These are phyloP conservation scores for Ceryle rudis DNA, from an alignment of 2,797 vertebrate species.

Conservation along the genomic window DNA sequence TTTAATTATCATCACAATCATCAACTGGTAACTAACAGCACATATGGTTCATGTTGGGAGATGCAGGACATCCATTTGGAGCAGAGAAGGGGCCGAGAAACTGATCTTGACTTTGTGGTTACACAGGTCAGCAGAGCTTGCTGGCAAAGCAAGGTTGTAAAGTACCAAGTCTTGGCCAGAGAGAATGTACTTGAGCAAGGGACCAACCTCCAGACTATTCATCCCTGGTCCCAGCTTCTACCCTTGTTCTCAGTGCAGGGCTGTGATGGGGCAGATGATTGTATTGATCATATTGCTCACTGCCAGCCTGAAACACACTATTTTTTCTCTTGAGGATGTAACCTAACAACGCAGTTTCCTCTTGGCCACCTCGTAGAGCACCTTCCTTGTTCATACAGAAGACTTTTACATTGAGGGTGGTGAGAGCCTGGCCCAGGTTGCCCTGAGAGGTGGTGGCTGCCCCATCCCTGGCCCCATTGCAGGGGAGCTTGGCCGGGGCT, in stretches of 20 bases:
- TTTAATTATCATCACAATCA: slow-evolving; percentile 73
- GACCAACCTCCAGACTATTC: background rate
- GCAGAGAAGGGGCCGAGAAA: background rate
- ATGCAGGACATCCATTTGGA: background rate
- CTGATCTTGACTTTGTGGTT: background rate
- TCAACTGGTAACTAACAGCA: slow-evolving; percentile 43
- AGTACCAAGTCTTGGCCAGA: background rate
- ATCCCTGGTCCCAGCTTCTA: background rate
- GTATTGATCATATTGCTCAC: accelerated
- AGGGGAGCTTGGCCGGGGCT: background rate
- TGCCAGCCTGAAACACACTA: background rate
- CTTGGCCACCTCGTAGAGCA: background rate
- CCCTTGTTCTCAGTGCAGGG: background rate
- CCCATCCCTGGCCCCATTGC: background rate
- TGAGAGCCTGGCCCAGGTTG: background rate
- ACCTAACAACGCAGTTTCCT: accelerated
- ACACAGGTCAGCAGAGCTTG: background rate
- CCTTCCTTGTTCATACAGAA: background rate
- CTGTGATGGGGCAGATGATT: accelerated
- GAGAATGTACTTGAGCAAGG: background rate
- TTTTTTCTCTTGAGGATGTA: too few relatives aligned
- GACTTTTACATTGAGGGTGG: background rate
- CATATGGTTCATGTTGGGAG: background rate
- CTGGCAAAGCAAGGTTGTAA: background rate
- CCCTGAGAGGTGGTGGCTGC: background rate